Base-by-base conservation (phyloP, 2,888 invertebrate genomes). In the Hylaea fasciaria region DNA sequence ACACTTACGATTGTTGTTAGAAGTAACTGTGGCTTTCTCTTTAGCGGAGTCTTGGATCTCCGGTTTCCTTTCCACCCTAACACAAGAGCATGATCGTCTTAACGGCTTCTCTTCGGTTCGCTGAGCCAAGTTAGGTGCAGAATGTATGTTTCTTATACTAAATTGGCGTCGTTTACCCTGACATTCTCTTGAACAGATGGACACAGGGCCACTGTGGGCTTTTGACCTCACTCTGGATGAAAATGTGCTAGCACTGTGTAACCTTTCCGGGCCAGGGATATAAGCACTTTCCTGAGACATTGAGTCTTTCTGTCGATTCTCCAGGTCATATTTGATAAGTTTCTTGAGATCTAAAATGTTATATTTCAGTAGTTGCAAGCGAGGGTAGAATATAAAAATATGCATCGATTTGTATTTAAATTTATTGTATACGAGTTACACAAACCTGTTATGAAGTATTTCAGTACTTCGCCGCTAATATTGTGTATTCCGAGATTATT, bases 401-500 rank as follows among this genome's bases (percentile, higher is more conserved):
- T 32, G 5, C 10, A 32, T 7, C 1, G 7, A 32, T 32, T 1
- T 32, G 10, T 32, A 5, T 28, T 28, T 28, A 28, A 7, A n/a
- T n/a, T n/a, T n/a, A n/a, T n/a, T n/a, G 22, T 3, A 22, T 5
- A 22, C 2, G 22, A 22, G 22, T 11, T 22, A 28, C 17, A 54
- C 57, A 29, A 45, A 96, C 96, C 96, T 93, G 94, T 95, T 77
- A 96, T 95, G 82, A 97, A 96, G 80, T 94, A 95, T 88, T 96
- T 96, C 54, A 96, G 87, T 77, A 96, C 95, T 81, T 94, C 93
- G 14, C 95, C 94, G 62, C 94, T 95, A 69, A 97, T 94, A 78
- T 96, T 96, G 57, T 94, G 93, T 77, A 96, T 96, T 58, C 96
- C 96, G 73, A 96, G 87, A 76, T 95, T 93, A 86, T 96, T 96